phyloP scores from a whole-genome alignment of 2,797 vertebrate genomes.

The Centroberyx gerrardi region DNA sequence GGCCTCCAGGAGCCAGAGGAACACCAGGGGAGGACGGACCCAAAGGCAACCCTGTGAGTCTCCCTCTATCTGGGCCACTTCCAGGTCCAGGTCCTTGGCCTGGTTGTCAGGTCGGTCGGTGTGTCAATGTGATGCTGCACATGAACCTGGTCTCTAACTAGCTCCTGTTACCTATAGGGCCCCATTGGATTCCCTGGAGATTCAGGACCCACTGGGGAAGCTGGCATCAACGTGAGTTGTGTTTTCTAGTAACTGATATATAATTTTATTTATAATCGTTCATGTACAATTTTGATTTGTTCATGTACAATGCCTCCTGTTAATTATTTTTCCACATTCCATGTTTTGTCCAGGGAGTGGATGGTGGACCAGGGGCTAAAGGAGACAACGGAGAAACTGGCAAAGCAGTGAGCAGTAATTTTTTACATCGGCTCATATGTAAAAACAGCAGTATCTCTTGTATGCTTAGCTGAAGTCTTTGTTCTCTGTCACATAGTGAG shows the following conservation, averaged over 20 bases:
- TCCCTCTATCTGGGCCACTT: slow-evolving; percentile 23
- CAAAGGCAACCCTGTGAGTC: slow-evolving; percentile 91
- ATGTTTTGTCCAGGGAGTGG: slow-evolving; percentile 84
- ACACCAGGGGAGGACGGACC: slow-evolving; percentile 92
- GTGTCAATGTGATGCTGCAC: slow-evolving; percentile 22
- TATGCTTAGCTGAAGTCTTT: slow-evolving; percentile 18
- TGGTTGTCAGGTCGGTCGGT: slow-evolving; percentile 21
- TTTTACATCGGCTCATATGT: neutral
- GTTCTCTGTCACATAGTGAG: slow-evolving; percentile 16
- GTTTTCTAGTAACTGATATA: neutral
- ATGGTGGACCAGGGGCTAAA: slow-evolving; percentile 89
- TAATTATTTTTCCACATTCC: neutral
- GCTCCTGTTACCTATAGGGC: slow-evolving; percentile 81
- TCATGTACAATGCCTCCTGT: neutral
- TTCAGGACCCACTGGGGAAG: slow-evolving; percentile 89
- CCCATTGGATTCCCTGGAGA: slow-evolving; percentile 93
- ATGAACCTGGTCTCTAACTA: slow-evolving; percentile 4
- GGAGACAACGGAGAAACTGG: slow-evolving; percentile 91
- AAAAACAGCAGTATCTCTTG: neutral
- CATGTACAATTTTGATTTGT: neutral
- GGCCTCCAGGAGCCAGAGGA: slow-evolving; percentile 91
- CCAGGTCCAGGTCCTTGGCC: slow-evolving; percentile 37
- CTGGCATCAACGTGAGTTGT: slow-evolving; percentile 87
- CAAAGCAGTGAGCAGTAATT: slow-evolving; percentile 78
- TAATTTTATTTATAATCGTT: neutral